These are phyloP conservation scores for Pristiophorus japonicus DNA, from an alignment of 2,113 vertebrate genomes.

Conservation along the genomic window DNA sequence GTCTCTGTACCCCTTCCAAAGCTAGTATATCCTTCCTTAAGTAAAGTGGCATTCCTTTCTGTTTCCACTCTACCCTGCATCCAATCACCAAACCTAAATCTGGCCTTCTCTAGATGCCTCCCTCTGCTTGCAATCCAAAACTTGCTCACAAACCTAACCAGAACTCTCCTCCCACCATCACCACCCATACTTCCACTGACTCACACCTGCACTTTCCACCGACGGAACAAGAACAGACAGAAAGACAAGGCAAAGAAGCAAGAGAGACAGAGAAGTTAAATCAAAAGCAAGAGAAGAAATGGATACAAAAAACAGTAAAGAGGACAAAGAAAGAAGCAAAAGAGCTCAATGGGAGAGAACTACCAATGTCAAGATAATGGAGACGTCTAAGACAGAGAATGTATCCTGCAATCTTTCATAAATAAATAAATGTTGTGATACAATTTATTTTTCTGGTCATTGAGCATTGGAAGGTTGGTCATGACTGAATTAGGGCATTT, in stretches of 20 bases:
- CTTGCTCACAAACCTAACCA: no score
- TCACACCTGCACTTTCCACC: no score
- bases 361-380: background rate
- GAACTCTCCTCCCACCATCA: no score
- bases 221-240: background rate
- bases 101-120: no score
- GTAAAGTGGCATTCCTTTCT: no score
- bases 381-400: no score
- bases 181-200: no score
- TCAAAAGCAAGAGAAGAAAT: background rate
- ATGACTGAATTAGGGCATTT: background rate
- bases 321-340: background rate
- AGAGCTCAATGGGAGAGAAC: background rate
- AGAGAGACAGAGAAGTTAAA: background rate
- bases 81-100: no score
- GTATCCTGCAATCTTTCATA: background rate
- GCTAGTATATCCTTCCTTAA: no score
- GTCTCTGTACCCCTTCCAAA: no score
- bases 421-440: background rate
- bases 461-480: background rate
- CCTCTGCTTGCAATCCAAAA: no score
- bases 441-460: background rate
- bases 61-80: no score
- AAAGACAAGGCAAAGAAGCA: background rate
- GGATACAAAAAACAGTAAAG: background rate